Percentiles rank a stretch among this genome's conserved stretches.
Conservation (phyloP, 2,113 vertebrate species). For the Myrmecobius fasciatus region DNA sequence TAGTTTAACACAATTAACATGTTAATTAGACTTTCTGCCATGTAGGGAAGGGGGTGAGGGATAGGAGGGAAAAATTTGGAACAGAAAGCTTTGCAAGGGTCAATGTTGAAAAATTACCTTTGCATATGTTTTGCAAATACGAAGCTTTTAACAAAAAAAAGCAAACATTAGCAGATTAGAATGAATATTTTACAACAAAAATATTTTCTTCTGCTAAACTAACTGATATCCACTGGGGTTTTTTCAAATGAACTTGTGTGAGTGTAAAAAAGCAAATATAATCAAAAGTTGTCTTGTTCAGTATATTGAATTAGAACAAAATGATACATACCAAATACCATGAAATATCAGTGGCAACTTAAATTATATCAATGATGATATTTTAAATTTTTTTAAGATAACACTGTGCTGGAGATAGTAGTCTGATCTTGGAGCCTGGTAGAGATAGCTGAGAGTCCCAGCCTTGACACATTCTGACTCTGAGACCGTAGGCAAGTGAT, state of each 20-base stretch:
- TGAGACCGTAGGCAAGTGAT: background rate
- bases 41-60: too few relatives aligned
- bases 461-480: too few relatives aligned
- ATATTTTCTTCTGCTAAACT: constrained; percentile 65
- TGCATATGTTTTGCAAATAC: too few relatives aligned
- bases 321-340: background rate
- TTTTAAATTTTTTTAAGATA: constrained; percentile 25
- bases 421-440: background rate
- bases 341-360: constrained; percentile 29
- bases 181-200: constrained; percentile 51
- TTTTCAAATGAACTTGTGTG: constrained; percentile 73
- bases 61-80: too few relatives aligned
- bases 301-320: constrained; percentile 54
- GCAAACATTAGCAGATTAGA: constrained; percentile 54
- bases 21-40: too few relatives aligned
- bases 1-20: too few relatives aligned
- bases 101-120: too few relatives aligned
- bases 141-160: too few relatives aligned
- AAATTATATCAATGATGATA: constrained; percentile 16
- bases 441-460: background rate
- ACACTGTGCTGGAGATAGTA: background rate
- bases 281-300: constrained; percentile 65
- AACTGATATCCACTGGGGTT: constrained; percentile 75
- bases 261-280: constrained; percentile 74
- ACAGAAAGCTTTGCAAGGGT: too few relatives aligned